Evolutionary conservation across 2,888 invertebrate species (phyloP).

Genomic region (Nysson spinosus): DNA sequence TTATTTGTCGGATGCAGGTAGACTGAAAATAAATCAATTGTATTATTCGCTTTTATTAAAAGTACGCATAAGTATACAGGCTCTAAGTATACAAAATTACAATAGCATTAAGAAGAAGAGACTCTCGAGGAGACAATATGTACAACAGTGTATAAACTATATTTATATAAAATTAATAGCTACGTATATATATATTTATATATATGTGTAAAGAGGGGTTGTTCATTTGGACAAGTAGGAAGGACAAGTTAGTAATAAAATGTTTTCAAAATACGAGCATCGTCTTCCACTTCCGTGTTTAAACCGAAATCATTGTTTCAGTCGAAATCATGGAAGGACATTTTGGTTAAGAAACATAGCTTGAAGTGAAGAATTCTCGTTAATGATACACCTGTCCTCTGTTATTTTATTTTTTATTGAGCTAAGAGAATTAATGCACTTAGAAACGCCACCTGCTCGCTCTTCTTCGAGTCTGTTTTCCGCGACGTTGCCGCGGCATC

Average conservation of each 20-base stretch:
- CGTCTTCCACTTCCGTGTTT: slow-evolving; percentile 31
- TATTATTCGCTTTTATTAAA: slow-evolving; percentile 67
- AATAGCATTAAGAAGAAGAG: slow-evolving; percentile 71
- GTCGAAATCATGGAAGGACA: slow-evolving; percentile 29
- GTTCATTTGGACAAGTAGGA: slow-evolving; percentile 49
- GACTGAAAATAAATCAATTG: background rate
- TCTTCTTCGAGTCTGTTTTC: slow-evolving; percentile 59
- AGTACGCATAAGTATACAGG: slow-evolving; percentile 69
- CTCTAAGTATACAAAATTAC: slow-evolving; percentile 74
- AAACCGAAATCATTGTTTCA: slow-evolving; percentile 8
- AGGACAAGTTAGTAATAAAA: slow-evolving; percentile 58
- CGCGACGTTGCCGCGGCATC: slow-evolving; percentile 71
- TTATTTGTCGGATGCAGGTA: no score
- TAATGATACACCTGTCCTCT: slow-evolving; percentile 61
- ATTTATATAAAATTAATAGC: slow-evolving; percentile 39
- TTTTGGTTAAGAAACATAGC: slow-evolving; percentile 58
- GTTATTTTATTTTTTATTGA: slow-evolving; percentile 63
- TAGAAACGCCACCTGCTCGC: slow-evolving; percentile 53
- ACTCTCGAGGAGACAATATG: slow-evolving; percentile 70
- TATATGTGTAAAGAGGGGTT: slow-evolving; percentile 45
- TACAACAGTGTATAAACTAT: slow-evolving; percentile 70
- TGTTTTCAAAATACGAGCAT: slow-evolving; percentile 55
- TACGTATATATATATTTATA: slow-evolving; percentile 31
- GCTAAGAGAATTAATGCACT: slow-evolving; percentile 58
- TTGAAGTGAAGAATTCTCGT: slow-evolving; percentile 55